Percentiles rank a stretch among this genome's conserved stretches.
These are phyloP conservation scores for Globia sparganii DNA, from an alignment of 2,888 invertebrate species.

Conservation along the genomic window DNA sequence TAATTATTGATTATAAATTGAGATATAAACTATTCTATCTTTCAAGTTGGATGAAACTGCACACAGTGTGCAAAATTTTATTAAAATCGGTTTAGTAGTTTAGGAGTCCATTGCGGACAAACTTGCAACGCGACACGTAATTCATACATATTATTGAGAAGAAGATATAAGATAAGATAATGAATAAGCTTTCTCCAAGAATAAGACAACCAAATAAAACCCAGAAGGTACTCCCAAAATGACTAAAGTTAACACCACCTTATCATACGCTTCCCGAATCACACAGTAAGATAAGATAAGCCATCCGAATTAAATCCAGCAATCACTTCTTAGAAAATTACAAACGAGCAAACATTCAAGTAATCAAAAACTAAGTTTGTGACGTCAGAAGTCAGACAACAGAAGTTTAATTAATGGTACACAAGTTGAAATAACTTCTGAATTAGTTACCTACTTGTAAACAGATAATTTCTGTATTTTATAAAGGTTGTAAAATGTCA, in stretches of 20 bases:
- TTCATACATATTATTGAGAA: too few species aligned
- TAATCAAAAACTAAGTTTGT: slow-evolving; percentile 50
- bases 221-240: background rate
- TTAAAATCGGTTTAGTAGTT: too few species aligned
- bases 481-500: background rate
- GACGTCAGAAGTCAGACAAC: slow-evolving; percentile 31
- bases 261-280: background rate
- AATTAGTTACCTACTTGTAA: background rate
- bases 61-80: too few species aligned
- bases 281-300: slow-evolving; percentile 5
- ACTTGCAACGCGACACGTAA: too few species aligned
- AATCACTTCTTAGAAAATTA: slow-evolving; percentile 37
- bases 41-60: too few species aligned
- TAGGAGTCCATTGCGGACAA: too few species aligned
- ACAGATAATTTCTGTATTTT: slow-evolving; percentile 21
- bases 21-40: too few species aligned
- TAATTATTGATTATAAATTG: too few species aligned
- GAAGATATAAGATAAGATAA: too few species aligned
- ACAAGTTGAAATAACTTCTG: slow-evolving; percentile 36
- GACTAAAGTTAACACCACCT: background rate
- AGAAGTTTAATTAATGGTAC: slow-evolving; percentile 58
- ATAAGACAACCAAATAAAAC: background rate
- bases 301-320: slow-evolving; percentile 27
- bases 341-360: slow-evolving; percentile 47
- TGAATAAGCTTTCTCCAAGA: background rate